phyloP scores from a whole-genome alignment of 2,113 vertebrate genomes.

The Ivindomyrus marchei region DNA sequence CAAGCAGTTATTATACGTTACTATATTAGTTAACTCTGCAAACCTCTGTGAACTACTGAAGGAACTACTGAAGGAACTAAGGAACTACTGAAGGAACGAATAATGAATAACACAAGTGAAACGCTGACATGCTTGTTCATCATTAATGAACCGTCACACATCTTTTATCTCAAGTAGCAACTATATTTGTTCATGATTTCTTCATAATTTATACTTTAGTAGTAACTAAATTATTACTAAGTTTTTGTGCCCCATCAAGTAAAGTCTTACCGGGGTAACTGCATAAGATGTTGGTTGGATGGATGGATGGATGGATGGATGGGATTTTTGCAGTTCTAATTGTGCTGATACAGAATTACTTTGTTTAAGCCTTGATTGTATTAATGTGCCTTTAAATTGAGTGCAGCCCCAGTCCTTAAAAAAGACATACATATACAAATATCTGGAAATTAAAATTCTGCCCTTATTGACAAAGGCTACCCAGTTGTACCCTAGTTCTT shows the following conservation, averaged over 20 bases:
- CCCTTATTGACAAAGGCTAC: not conserved
- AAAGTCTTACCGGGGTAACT: not conserved
- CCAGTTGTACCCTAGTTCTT: not conserved
- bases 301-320: not conserved
- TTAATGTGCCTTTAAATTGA: not conserved
- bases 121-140: not conserved
- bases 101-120: too few species aligned
- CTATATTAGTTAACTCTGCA: too few species aligned
- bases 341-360: not conserved
- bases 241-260: not conserved
- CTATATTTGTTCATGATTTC: not conserved
- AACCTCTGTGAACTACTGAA: too few species aligned
- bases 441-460: not conserved
- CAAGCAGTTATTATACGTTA: too few species aligned
- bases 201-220: not conserved
- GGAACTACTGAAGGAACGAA: too few species aligned
- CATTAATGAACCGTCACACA: not conserved
- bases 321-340: not conserved
- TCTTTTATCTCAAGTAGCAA: not conserved
- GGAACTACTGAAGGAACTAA: too few species aligned
- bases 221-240: not conserved
- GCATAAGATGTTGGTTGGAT: not conserved
- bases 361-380: not conserved
- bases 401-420: not conserved
- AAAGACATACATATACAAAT: not conserved